Evolutionary conservation across 1,140 invertebrate genomes (phyloP), one percentile per base, ranked within the genome.

Genomic region (Micrasema minimum): DNA sequence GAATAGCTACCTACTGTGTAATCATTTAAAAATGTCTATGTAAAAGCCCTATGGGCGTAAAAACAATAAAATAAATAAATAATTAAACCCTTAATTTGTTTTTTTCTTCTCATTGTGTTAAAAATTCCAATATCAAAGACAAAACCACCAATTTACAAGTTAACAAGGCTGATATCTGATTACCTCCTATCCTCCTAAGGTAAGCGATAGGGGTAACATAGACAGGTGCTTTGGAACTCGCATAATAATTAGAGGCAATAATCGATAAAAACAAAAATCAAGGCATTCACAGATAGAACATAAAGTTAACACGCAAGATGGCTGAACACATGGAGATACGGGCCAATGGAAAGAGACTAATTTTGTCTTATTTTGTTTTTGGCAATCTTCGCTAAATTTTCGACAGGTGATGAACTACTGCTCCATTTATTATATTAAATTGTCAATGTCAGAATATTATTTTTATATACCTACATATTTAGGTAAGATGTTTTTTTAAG

Each of bases 241-340:
- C 18, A 51, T 22, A 50, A 22, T 16, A 14, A 55, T 11, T 0
- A 16, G 22, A 31, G 20, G 22, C 37, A 41, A 16, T 38, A 55
- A 55, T 20, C 1, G 31, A 55, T 16, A 53, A 35, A n/a, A 53
- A 53, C 6, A 31, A 55, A 55, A 55, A 55, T 55, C 51, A 48
- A 22, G 18, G 23, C 26, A 55, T 16, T 12, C n/a, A 16, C n/a
- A 55, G 51, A 55, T 31, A 31, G 26, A 12, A n/a, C 22, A n/a
- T 55, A 14, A 55, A 20, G 51, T 20, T 55, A 41, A 59, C 55
- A 41, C 35, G 55, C 55, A 35, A 59, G 22, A 59, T 22, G 31
- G 12, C 55, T 3, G 11, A 23, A 23, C 18, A 38, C 37, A 20
- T 41, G 16, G n/a, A 22, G 14, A n/a, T n/a, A 22, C 14, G 12